A percentile compares a stretch with the other conserved stretches of the same genome.
Evolutionary conservation across 1,140 invertebrate genomes (phyloP).

Genomic region (Spodoptera frugiperda): DNA sequence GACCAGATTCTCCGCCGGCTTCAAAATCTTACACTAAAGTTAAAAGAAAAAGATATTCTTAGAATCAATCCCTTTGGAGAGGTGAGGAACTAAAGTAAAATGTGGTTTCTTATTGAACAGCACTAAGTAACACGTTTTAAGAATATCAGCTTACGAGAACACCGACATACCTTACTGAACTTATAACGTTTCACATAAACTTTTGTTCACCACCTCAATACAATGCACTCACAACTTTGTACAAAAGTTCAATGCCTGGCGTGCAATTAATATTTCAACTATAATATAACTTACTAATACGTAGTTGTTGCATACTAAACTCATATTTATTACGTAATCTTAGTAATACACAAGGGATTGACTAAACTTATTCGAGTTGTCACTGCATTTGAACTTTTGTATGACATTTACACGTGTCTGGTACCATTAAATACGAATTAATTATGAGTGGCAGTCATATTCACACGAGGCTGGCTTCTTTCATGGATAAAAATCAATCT

Average conservation of each 20-base stretch:
- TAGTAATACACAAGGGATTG: neutral
- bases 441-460: constrained; percentile 59
- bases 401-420: constrained; percentile 24
- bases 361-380: constrained; percentile 4
- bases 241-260: constrained; percentile 74
- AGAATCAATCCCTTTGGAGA: constrained; percentile 37
- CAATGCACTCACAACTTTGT: constrained; percentile 68
- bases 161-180: neutral
- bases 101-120: neutral
- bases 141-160: neutral
- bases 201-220: constrained; percentile 46
- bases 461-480: constrained; percentile 60
- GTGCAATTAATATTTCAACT: neutral
- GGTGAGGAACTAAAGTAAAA: constrained; percentile 46
- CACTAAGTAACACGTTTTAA: neutral
- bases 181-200: constrained; percentile 4
- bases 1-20: constrained; percentile 63
- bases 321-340: constrained; percentile 14
- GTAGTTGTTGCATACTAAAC: neutral
- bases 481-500: constrained; percentile 52
- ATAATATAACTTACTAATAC: neutral
- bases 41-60: constrained; percentile 64
- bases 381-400: constrained; percentile 66
- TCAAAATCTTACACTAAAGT: constrained; percentile 71
- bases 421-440: constrained; percentile 25